Conservation (phyloP, 2,113 vertebrate species). For the Aphyosemion australe region DNA sequence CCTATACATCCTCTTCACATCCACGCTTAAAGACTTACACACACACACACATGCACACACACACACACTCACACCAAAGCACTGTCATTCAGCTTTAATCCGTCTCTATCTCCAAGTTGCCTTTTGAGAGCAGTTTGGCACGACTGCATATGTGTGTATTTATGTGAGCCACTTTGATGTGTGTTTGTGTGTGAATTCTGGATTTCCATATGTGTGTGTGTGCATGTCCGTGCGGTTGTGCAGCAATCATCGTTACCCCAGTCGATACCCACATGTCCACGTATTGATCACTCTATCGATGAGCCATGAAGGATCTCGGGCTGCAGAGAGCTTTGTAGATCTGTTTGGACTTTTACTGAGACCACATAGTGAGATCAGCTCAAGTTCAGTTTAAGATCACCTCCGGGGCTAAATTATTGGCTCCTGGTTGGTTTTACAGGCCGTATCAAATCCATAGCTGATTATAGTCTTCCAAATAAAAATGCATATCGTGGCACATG, state of each 20-base stretch:
- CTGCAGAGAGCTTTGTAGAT: conserved; percentile 65
- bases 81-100: conserved; percentile 42
- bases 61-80: not conserved
- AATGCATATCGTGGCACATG: conserved; percentile 30
- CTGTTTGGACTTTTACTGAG: conserved; percentile 69
- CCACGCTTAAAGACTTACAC: conserved; percentile 1
- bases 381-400: conserved; percentile 69
- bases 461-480: conserved; percentile 48
- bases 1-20: conserved; percentile 17
- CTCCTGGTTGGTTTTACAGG: conserved; percentile 53
- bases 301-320: conserved; percentile 66
- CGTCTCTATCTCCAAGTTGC: conserved; percentile 32
- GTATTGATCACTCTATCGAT: conserved; percentile 75
- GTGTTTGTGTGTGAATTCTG: conserved; percentile 11
- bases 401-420: conserved; percentile 69
- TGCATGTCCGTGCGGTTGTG: conserved; percentile 35
- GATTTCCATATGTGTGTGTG: conserved; percentile 42
- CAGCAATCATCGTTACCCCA: conserved; percentile 75
- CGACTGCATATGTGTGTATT: conserved; percentile 6
- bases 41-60: not conserved
- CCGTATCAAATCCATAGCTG: conserved; percentile 51
- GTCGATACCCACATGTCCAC: conserved; percentile 75
- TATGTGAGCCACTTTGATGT: conserved; percentile 5
- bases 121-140: conserved; percentile 39
- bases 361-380: conserved; percentile 67